Evolutionary conservation across 2,113 vertebrate genomes (phyloP).

Genomic region (Hyperopisus bebe): DNA sequence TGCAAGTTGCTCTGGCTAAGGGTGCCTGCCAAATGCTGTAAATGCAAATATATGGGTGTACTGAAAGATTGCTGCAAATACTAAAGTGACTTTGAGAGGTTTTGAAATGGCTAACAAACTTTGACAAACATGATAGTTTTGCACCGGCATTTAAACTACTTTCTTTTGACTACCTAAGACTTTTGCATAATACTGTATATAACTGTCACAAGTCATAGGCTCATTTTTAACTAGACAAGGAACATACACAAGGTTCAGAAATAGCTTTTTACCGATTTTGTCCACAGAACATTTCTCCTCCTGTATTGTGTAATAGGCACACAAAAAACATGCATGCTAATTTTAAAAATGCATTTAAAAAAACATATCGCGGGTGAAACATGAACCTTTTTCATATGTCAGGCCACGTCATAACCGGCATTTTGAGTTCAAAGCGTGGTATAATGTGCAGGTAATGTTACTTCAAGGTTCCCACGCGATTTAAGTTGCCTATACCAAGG

Average conservation of each 20-base stretch:
- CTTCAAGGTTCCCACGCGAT: not conserved
- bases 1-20: no score
- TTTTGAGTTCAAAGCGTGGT: not conserved
- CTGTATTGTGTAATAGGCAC: not conserved
- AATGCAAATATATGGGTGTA: not conserved
- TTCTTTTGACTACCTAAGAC: not conserved
- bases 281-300: not conserved
- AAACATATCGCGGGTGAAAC: not conserved
- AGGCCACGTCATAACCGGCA: not conserved
- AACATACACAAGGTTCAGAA: not conserved
- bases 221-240: not conserved
- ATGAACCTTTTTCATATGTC: not conserved
- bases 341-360: not conserved
- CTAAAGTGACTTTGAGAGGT: not conserved
- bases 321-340: not conserved
- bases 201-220: not conserved
- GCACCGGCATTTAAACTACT: not conserved
- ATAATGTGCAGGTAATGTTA: not conserved
- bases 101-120: not conserved
- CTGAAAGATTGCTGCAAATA: not conserved
- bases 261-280: not conserved
- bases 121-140: not conserved
- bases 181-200: not conserved
- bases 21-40: no score
- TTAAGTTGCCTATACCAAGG: not conserved